Evolutionary conservation across 1,140 invertebrate species (phyloP), one percentile per base, ranked within the genome.

Genomic region (Trialeurodes vaporariorum): DNA sequence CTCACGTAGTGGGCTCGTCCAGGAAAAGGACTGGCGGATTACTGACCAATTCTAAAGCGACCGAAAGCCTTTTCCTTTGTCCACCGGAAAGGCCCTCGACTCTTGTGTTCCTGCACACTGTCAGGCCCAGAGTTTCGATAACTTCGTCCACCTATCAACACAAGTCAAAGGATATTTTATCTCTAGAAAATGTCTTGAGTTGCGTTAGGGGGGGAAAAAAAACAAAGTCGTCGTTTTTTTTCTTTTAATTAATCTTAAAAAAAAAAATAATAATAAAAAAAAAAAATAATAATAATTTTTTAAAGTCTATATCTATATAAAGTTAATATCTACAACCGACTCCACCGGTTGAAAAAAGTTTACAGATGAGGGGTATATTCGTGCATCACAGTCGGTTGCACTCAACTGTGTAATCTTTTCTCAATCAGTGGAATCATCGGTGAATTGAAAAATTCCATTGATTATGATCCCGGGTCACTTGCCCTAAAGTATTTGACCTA

Each of bases 11-110:
- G 24, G 85, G 85, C 71, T 87, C 85, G 75, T 87, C 85, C 70
- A 87, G 81, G 73, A 87, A 86, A 77, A 87, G 83, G 49, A 87
- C 79, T 2, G 85, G 84, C 13, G 86, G 86, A 71, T 86, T 86
- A 73, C 83, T 85, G 66, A 87, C 83, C 24, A 87, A 75, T 75
- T 86, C 85, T 24, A 84, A 74, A n/a, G 84, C 85, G 23, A 87
- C 84, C n/a, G 84, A 83, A 25, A 87, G 74, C 23, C 86, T 76
- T 73, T 87, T 87, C 61, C 82, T 76, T 73, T 87, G 85, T n/a
- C 86, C 86, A 22, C 85, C 85, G 11, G 83, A 85, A 2, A 86
- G 74, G 49, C 79, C 80, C 25, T 74, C 75, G 0, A 81, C 79
- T 26, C 79, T 73, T 1, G 83, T 85, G 69, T 83, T 77, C 69